A percentile compares a stretch with the other conserved stretches of the same genome.
Evolutionary conservation across 2,888 invertebrate genomes (phyloP).

Genomic region (Drosophila mercatorum): DNA sequence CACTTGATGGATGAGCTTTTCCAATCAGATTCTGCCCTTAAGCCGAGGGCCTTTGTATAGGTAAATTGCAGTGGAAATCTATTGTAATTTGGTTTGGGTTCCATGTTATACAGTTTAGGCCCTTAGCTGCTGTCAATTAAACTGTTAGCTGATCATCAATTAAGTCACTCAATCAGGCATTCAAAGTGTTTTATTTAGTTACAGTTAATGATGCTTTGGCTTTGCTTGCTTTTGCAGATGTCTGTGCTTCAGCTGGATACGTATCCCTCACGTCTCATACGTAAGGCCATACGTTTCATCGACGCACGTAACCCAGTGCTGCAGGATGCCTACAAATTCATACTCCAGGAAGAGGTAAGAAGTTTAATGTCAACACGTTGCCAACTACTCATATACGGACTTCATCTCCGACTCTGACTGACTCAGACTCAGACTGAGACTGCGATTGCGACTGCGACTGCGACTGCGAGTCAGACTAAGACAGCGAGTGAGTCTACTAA

Average conservation of each 20-base stretch:
- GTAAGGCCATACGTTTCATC: conserved; percentile 81
- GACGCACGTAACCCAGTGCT: conserved; percentile 73
- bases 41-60: not conserved
- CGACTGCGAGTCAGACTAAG: conserved; percentile 3
- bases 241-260: conserved; percentile 79
- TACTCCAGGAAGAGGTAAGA: conserved; percentile 83
- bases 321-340: conserved; percentile 81
- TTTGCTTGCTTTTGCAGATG: conserved; percentile 67
- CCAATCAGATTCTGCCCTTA: not conserved
- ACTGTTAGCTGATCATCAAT: not conserved
- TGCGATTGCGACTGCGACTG: not conserved
- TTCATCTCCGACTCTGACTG: not conserved
- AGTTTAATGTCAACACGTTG: conserved; percentile 43
- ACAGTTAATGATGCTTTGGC: not conserved
- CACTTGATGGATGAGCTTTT: conserved; percentile 17
- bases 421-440: not conserved
- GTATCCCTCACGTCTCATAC: conserved; percentile 83
- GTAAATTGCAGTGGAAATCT: not conserved
- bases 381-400: conserved; percentile 31
- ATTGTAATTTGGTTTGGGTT: not conserved
- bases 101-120: not conserved
- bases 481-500: conserved; percentile 33
- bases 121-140: not conserved
- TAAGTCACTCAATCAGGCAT: not conserved
- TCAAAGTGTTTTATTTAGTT: not conserved